Percentiles rank a stretch among this genome's conserved stretches.
phyloP scores from a whole-genome alignment of 2,113 vertebrate species.

The Eubucco bourcierii region DNA sequence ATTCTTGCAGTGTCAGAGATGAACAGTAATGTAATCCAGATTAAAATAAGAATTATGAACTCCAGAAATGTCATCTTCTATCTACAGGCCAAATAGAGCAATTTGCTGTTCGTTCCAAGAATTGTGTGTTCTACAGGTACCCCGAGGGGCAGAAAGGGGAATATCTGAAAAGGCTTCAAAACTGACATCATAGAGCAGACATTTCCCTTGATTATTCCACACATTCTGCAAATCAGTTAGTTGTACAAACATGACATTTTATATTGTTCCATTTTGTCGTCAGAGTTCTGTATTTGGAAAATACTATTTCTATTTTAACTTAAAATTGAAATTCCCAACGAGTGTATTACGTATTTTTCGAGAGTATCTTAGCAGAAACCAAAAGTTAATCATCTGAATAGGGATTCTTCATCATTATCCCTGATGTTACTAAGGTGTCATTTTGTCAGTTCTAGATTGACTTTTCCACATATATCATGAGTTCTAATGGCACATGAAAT shows the following conservation, averaged over 20 bases:
- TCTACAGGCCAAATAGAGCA: constrained; percentile 16
- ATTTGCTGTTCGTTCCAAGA: not conserved
- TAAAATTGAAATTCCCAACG: not conserved
- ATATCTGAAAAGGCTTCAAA: constrained; percentile 5
- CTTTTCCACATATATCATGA: not conserved
- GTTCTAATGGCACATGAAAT: not conserved
- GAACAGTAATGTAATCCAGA: constrained; percentile 18
- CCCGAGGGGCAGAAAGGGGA: not conserved
- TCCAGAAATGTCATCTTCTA: not conserved
- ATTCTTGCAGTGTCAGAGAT: constrained; percentile 16
- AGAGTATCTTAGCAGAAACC: not conserved
- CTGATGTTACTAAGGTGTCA: not conserved
- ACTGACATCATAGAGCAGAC: not conserved
- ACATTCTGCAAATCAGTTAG: not conserved
- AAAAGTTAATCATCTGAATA: not conserved
- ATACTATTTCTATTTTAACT: not conserved
- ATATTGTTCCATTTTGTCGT: not conserved
- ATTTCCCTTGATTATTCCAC: not conserved
- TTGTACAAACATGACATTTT: not conserved
- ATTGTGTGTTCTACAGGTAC: not conserved
- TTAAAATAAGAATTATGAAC: constrained; percentile 34
- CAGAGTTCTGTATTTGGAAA: not conserved
- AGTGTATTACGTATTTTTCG: not conserved
- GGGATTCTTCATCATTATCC: not conserved
- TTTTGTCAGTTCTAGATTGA: not conserved